Percentiles rank a stretch among this genome's conserved stretches.
These are phyloP conservation scores for Nyctibius grandis DNA, from an alignment of 2,797 vertebrate species.

Conservation along the genomic window DNA sequence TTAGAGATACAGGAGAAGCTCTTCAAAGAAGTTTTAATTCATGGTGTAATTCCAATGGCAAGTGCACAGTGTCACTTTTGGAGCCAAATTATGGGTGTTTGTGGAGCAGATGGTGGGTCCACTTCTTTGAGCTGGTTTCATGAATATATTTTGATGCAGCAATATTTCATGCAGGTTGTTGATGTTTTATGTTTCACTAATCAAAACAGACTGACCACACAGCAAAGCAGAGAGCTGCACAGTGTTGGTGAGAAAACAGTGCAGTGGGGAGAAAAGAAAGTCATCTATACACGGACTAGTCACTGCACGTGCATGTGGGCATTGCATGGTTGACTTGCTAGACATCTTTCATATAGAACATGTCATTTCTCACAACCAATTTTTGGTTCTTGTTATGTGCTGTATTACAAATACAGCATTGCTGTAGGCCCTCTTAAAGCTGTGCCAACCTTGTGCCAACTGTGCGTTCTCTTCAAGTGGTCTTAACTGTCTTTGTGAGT, in stretches of 20 bases:
- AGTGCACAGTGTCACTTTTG: background rate
- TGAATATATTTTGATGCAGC: background rate
- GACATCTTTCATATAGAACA: background rate
- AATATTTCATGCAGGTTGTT: background rate
- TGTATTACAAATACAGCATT: background rate
- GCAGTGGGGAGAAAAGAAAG: background rate
- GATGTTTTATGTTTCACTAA: background rate
- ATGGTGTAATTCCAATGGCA: background rate
- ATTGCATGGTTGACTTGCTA: background rate
- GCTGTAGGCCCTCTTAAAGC: background rate
- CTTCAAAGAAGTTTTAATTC: background rate
- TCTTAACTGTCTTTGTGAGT: slow-evolving; percentile 43
- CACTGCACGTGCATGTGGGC: background rate
- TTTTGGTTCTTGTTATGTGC: background rate
- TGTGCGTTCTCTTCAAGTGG: background rate
- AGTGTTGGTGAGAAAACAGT: background rate
- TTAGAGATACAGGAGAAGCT: background rate
- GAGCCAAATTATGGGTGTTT: background rate
- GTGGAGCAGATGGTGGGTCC: background rate
- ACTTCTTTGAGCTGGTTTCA: background rate
- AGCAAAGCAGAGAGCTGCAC: background rate
- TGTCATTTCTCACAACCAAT: background rate
- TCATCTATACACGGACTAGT: background rate
- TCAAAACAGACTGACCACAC: background rate
- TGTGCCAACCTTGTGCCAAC: slow-evolving; percentile 37